A percentile compares a stretch with the other conserved stretches of the same genome.
Evolutionary conservation across 2,113 vertebrate genomes (phyloP).

Genomic region (Peromyscus californicus): DNA sequence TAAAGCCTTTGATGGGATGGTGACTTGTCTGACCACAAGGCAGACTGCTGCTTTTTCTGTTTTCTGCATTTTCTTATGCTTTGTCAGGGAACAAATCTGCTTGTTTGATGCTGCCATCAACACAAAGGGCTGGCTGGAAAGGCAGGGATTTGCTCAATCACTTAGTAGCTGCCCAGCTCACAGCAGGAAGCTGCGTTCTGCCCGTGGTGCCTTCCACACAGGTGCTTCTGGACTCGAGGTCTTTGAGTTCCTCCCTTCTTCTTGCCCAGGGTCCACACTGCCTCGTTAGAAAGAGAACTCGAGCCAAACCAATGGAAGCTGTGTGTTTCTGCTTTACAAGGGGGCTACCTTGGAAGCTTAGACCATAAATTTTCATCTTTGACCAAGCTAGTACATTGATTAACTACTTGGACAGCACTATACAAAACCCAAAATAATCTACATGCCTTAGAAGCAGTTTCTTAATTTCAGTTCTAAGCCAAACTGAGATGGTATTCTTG

Average conservation of each 20-base stretch:
- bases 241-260: background rate
- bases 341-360: background rate
- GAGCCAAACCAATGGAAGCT: background rate
- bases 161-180: background rate
- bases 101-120: conserved; percentile 15
- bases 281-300: background rate
- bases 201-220: rapidly evolving
- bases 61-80: background rate
- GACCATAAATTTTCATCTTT: background rate
- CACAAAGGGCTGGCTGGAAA: background rate
- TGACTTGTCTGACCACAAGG: background rate
- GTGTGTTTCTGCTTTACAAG: background rate
- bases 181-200: background rate
- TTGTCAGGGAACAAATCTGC: background rate
- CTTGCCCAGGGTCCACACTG: background rate
- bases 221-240: background rate
- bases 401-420: background rate
- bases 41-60: background rate
- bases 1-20: background rate
- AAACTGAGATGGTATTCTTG: background rate
- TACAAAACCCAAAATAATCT: background rate
- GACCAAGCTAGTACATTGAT: background rate
- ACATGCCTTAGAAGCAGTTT: background rate
- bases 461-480: background rate
- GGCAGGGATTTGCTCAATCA: background rate